Percentiles rank a stretch among this genome's conserved stretches.
phyloP scores from a whole-genome alignment of 1,140 invertebrate species.

The Cyclargus thomasi region DNA sequence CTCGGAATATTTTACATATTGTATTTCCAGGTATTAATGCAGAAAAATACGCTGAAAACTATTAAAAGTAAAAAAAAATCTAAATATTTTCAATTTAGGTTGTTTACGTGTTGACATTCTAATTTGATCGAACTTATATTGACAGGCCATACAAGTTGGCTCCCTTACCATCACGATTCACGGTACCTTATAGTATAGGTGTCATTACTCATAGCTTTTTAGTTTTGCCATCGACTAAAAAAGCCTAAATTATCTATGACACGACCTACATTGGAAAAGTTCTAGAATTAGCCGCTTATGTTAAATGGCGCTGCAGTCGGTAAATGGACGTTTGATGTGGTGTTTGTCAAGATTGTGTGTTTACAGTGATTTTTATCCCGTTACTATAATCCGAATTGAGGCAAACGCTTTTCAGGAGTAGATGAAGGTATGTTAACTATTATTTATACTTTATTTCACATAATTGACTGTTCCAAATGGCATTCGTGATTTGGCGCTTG shows the following conservation, averaged over 20 bases:
- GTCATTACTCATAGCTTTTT: no score
- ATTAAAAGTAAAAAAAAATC: no score
- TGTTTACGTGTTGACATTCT: no score
- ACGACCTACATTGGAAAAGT: conserved; percentile 46
- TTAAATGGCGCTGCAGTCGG: conserved; percentile 71
- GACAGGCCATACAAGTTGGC: no score
- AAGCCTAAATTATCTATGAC: conserved; percentile 39
- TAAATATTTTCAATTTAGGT: no score
- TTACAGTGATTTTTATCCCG: conserved; percentile 71
- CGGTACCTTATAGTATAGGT: no score
- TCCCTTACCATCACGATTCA: no score
- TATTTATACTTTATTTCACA: conserved; percentile 32
- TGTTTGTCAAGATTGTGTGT: conserved; percentile 76
- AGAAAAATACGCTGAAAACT: no score
- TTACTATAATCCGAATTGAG: conserved; percentile 69
- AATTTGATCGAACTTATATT: no score
- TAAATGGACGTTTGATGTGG: conserved; percentile 76
- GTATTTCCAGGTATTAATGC: no score
- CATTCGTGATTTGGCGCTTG: conserved; percentile 58
- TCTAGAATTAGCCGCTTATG: conserved; percentile 55
- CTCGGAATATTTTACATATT: no score
- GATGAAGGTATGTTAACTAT: conserved; percentile 66
- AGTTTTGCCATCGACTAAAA: background rate
- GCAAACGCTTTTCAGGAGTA: conserved; percentile 72
- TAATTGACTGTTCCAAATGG: conserved; percentile 26